These are phyloP conservation scores for Apolygus lucorum DNA, from an alignment of 1,140 invertebrate genomes.

Conservation along the genomic window DNA sequence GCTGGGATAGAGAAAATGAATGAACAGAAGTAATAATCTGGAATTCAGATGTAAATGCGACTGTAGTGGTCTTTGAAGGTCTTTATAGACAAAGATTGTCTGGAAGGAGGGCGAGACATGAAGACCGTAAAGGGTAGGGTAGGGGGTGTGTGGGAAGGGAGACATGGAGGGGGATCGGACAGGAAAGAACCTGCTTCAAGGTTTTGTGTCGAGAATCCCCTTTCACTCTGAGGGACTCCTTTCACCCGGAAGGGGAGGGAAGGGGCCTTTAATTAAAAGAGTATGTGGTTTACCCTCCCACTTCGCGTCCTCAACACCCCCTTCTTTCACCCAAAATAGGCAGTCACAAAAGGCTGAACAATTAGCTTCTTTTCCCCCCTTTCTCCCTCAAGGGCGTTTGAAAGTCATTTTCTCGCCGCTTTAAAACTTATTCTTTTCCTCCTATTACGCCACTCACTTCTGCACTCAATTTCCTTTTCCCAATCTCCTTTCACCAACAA, in stretches of 20 bases:
- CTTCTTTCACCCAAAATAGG: background rate
- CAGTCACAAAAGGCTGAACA: background rate
- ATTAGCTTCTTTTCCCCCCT: background rate
- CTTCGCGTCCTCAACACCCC: background rate
- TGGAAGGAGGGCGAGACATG: background rate
- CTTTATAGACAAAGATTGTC: background rate
- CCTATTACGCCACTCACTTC: background rate
- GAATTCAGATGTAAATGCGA: slow-evolving; percentile 12
- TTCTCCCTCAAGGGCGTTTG: background rate
- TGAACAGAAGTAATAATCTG: slow-evolving; percentile 1
- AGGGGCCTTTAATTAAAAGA: slow-evolving; percentile 6
- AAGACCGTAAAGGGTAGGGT: background rate
- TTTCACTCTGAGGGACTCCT: background rate
- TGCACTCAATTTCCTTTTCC: background rate
- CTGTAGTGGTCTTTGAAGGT: slow-evolving; percentile 2
- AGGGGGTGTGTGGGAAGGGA: background rate
- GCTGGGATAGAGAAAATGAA: background rate
- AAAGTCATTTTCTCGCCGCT: slow-evolving; percentile 4
- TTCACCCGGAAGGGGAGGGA: background rate
- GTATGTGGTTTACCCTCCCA: background rate
- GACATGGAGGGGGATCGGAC: background rate
- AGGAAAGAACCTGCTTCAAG: no score
- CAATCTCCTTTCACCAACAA: no score
- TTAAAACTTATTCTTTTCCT: background rate
- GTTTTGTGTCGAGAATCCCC: slow-evolving; percentile 1